Conservation (phyloP, 2,888 invertebrate genomes). For the Pachycephus smyrnensis region DNA sequence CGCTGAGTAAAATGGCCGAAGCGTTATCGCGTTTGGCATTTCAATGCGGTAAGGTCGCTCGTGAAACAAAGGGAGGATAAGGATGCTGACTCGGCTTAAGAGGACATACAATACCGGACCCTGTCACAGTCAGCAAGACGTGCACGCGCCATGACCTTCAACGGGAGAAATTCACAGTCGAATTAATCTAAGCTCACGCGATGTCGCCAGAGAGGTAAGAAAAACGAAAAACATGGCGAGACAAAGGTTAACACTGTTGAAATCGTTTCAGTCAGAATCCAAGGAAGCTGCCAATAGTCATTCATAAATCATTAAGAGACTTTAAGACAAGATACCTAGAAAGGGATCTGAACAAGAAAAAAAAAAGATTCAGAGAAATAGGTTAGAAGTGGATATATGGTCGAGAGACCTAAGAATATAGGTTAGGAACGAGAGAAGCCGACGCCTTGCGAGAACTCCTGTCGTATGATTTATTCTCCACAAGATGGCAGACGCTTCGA, state of each 20-base stretch:
- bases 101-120: background rate
- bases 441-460: background rate
- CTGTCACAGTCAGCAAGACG: background rate
- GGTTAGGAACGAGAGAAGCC: background rate
- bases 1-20: background rate
- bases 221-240: background rate
- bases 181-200: background rate
- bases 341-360: background rate
- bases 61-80: background rate
- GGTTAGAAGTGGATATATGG: background rate
- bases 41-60: background rate
- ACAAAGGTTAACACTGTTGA: background rate
- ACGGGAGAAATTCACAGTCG: background rate
- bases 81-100: background rate
- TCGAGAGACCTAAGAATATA: background rate
- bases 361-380: background rate
- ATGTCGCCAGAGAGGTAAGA: background rate
- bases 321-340: background rate
- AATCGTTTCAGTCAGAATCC: background rate
- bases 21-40: background rate
- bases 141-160: background rate
- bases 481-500: slow-evolving; percentile 21
- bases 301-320: background rate
- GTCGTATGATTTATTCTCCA: slow-evolving; percentile 19
- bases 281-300: background rate